phyloP scores from a whole-genome alignment of 2,113 vertebrate genomes.

The Octodon degus region DNA sequence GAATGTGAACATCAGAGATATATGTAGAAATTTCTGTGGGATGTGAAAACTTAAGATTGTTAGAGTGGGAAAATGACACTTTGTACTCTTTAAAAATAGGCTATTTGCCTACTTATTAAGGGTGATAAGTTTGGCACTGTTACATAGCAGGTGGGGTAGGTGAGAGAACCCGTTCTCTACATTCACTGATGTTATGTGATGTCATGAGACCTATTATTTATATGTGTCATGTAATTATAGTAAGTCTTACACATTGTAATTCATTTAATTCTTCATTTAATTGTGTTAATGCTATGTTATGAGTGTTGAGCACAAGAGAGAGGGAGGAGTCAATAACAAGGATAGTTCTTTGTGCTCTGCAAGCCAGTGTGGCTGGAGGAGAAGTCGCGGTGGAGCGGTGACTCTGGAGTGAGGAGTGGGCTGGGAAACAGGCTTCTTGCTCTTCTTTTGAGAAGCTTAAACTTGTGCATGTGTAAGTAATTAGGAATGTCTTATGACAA shows the following conservation, averaged over 20 bases:
- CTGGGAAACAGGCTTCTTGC: background rate
- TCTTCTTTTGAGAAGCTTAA: conserved; percentile 33
- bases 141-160: conserved; percentile 13
- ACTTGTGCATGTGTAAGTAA: background rate
- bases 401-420: background rate
- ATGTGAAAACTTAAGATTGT: conserved; percentile 76
- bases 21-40: conserved; percentile 59
- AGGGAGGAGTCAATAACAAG: background rate
- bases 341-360: background rate
- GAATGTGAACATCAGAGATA: conserved; percentile 73
- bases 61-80: conserved; percentile 62
- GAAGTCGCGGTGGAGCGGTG: background rate
- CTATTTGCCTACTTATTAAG: conserved; percentile 60
- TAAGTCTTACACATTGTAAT: background rate
- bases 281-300: conserved; percentile 48
- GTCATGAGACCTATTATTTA: background rate
- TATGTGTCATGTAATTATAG: background rate
- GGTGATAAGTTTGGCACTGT: conserved; percentile 53
- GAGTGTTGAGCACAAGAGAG: background rate
- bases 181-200: conserved; percentile 47
- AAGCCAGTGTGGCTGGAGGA: background rate
- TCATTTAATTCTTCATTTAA: conserved; percentile 27
- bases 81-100: conserved; percentile 70
- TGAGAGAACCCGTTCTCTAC: background rate
- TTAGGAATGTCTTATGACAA: conserved; percentile 38